Evolutionary conservation across 2,888 invertebrate genomes (phyloP).

Genomic region (Synanthedon myopaeformis): DNA sequence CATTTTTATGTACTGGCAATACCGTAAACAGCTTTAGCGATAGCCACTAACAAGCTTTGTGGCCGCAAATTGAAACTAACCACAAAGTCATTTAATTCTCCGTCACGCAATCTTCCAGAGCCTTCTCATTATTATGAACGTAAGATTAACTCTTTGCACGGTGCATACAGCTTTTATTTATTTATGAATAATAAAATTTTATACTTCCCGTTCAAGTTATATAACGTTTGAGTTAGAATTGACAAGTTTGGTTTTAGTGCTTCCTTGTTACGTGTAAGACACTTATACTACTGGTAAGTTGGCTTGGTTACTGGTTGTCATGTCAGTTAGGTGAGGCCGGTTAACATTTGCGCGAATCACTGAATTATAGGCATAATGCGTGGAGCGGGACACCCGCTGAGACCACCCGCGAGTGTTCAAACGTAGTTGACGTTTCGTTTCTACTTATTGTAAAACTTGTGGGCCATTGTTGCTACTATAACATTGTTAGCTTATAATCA

Average conservation of each 20-base stretch:
- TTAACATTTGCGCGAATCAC: conserved; percentile 58
- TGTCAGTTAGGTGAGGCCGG: conserved; percentile 43
- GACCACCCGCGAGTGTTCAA: conserved; percentile 52
- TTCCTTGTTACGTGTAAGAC: conserved; percentile 36
- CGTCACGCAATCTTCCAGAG: conserved; percentile 39
- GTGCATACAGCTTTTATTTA: background rate
- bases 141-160: background rate
- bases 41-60: conserved; percentile 39
- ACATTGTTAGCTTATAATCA: background rate
- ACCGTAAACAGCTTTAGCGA: background rate
- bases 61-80: conserved; percentile 52
- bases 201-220: background rate
- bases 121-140: conserved; percentile 6
- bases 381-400: conserved; percentile 48
- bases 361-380: conserved; percentile 55
- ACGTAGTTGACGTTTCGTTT: conserved; percentile 16
- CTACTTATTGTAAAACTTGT: conserved; percentile 12
- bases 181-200: background rate
- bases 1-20: background rate
- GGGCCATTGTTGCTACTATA: conserved; percentile 12
- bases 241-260: conserved; percentile 37
- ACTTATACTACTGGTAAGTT: too few species aligned
- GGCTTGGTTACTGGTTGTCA: conserved; percentile 34
- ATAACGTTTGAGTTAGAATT: conserved; percentile 5
- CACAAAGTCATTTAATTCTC: conserved; percentile 45